Percentiles rank a stretch among this genome's conserved stretches.
Evolutionary conservation across 1,140 invertebrate species (phyloP).

Genomic region (Sitodiplosis mosellana): DNA sequence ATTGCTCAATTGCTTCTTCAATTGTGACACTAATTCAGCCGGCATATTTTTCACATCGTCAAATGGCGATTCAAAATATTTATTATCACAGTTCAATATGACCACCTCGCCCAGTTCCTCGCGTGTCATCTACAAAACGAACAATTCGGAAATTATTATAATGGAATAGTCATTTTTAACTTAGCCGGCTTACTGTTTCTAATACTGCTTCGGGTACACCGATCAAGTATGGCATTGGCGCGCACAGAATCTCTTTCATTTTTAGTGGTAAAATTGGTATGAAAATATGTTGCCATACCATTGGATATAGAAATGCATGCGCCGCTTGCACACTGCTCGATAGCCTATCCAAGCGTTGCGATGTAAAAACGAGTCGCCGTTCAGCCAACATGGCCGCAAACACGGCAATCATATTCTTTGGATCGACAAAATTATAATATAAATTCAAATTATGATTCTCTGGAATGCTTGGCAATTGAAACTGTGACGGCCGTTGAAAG

Average conservation of each 20-base stretch:
- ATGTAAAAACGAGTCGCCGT: constrained; percentile 77
- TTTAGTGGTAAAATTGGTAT: constrained; percentile 80
- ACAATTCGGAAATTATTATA: not conserved
- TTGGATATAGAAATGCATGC: constrained; percentile 84
- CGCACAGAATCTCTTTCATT: constrained; percentile 76
- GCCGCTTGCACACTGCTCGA: constrained; percentile 88
- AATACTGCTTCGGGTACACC: constrained; percentile 72
- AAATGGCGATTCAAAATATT: constrained; percentile 67
- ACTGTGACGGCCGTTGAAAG: constrained; percentile 57
- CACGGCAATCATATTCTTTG: constrained; percentile 80
- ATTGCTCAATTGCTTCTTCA: constrained; percentile 49
- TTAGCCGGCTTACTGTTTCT: constrained; percentile 32
- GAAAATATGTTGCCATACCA: constrained; percentile 96
- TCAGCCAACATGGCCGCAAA: constrained; percentile 91
- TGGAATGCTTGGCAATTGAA: constrained; percentile 76
- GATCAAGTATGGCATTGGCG: constrained; percentile 90
- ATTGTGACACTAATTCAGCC: constrained; percentile 49
- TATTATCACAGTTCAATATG: constrained; percentile 76
- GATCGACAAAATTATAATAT: constrained; percentile 86
- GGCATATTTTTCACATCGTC: constrained; percentile 74
- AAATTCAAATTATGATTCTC: constrained; percentile 90
- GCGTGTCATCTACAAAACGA: constrained; percentile 28
- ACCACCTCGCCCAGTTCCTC: constrained; percentile 80
- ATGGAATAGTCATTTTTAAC: not conserved
- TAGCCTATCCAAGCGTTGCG: constrained; percentile 64